phyloP scores from a whole-genome alignment of 2,888 invertebrate species.

The Smittia aterrima region DNA sequence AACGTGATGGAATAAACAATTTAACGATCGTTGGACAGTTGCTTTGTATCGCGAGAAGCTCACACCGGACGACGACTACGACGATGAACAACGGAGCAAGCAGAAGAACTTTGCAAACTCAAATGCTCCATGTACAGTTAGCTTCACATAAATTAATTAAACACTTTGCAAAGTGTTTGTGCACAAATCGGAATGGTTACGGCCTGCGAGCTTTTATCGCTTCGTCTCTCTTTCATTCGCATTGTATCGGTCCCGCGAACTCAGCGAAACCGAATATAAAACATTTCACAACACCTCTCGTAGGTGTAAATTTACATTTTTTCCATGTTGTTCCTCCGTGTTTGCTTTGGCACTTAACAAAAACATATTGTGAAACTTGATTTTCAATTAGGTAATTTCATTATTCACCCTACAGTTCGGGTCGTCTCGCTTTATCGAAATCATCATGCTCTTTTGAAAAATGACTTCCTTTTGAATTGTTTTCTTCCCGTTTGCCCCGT shows the following conservation, averaged over 20 bases:
- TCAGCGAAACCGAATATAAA: not conserved
- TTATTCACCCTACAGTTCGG: constrained; percentile 14
- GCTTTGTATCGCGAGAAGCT: not conserved
- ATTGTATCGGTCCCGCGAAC: not conserved
- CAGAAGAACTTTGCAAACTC: not conserved
- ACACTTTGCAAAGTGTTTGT: not conserved
- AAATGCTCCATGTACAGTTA: constrained; percentile 22
- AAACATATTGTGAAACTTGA: constrained; percentile 38
- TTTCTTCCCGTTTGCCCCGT: constrained; percentile 10
- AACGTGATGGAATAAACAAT: constrained; percentile 13
- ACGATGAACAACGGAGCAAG: constrained; percentile 13
- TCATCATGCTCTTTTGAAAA: constrained; percentile 29
- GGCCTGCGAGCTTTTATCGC: no score
- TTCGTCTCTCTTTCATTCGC: not conserved
- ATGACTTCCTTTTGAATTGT: constrained; percentile 35
- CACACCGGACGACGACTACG: not conserved
- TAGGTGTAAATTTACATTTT: constrained; percentile 11
- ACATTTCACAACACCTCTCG: not conserved
- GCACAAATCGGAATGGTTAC: no score
- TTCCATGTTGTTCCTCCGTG: not conserved
- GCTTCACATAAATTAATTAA: constrained; percentile 37
- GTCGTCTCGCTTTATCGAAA: constrained; percentile 31
- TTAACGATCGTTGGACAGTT: constrained; percentile 35
- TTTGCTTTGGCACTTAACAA: constrained; percentile 11
- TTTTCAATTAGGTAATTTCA: constrained; percentile 37